These are phyloP conservation scores for Periplaneta americana DNA, from an alignment of 1,140 invertebrate species.

Conservation along the genomic window DNA sequence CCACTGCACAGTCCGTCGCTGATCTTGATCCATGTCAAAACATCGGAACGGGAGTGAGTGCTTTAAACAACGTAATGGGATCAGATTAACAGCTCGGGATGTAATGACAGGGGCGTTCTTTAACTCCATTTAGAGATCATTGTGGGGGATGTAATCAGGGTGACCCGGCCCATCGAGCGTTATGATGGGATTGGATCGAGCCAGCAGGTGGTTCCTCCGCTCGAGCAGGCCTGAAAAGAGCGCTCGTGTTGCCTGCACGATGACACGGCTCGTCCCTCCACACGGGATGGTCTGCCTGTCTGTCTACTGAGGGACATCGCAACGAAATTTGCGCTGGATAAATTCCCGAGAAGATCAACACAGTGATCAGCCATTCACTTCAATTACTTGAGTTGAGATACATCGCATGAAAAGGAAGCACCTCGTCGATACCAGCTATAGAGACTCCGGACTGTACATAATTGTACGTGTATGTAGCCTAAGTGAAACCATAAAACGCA, in stretches of 20 bases:
- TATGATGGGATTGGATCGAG: not conserved
- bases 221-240: not conserved
- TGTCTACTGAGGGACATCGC: no score
- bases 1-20: not conserved
- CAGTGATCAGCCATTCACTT: no score
- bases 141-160: not conserved
- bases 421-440: no score
- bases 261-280: no score
- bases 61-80: not conserved
- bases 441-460: no score
- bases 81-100: not conserved
- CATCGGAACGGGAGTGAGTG: not conserved
- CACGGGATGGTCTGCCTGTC: no score
- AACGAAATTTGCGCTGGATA: no score
- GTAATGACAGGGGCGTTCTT: not conserved
- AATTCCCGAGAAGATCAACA: no score
- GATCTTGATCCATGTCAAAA: not conserved
- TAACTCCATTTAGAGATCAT: not conserved
- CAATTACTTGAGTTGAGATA: no score
- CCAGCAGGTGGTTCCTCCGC: not conserved
- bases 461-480: no score
- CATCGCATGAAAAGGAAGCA: no score
- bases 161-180: not conserved
- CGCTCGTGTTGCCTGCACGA: not conserved
- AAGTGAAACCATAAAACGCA: no score